A percentile compares a stretch with the other conserved stretches of the same genome.
These are phyloP conservation scores for Solen grandis DNA, from an alignment of 1,140 invertebrate species.

Conservation along the genomic window DNA sequence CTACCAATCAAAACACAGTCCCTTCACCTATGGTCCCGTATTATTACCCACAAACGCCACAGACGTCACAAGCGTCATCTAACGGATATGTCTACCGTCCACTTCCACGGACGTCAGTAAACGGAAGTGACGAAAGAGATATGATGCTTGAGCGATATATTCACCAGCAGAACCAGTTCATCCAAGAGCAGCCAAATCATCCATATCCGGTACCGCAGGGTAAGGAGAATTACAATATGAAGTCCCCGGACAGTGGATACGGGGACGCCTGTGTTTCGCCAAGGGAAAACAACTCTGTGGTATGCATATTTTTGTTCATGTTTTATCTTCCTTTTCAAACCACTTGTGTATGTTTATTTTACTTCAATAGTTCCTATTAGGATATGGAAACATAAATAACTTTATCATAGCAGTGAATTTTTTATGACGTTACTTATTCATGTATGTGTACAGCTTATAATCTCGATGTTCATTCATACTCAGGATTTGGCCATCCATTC, in stretches of 20 bases:
- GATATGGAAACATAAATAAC: too few species aligned
- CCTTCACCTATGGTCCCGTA: too few species aligned
- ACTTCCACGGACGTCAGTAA: conserved; percentile 15
- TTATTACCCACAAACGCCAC: conserved; percentile 10
- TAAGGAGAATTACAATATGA: conserved; percentile 68
- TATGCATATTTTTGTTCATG: background rate
- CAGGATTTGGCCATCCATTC: too few species aligned
- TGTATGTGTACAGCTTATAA: too few species aligned
- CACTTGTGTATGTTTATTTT: too few species aligned
- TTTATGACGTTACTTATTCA: too few species aligned
- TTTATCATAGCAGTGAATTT: too few species aligned
- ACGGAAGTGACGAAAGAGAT: conserved; percentile 31
- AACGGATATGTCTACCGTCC: too few species aligned
- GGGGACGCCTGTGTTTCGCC: conserved; percentile 73
- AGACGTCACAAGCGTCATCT: too few species aligned
- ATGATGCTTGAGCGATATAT: conserved; percentile 69
- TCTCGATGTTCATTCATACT: too few species aligned
- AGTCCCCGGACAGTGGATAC: conserved; percentile 76
- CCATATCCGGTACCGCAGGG: conserved; percentile 27
- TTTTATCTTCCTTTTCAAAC: background rate
- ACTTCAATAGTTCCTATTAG: too few species aligned
- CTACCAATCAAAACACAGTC: too few species aligned
- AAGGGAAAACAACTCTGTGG: conserved; percentile 47
- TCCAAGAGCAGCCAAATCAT: conserved; percentile 51
- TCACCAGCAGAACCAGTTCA: conserved; percentile 66